These are phyloP conservation scores for Eilema caniola DNA, from an alignment of 2,888 invertebrate genomes.

Conservation along the genomic window DNA sequence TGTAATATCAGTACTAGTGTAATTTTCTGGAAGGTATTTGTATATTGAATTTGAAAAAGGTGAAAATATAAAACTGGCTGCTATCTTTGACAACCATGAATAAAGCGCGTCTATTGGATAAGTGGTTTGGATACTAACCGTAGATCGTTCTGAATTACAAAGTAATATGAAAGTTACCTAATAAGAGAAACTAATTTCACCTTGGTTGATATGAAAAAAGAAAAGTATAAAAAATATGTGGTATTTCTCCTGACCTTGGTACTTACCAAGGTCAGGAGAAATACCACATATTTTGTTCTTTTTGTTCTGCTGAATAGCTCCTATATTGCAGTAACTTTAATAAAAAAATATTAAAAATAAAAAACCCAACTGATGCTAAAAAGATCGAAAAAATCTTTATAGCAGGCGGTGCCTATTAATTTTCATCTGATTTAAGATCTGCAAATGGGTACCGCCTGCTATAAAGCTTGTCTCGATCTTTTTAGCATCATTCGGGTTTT, in stretches of 20 bases:
- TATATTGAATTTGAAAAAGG: neutral
- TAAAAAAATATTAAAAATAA: too few relatives aligned
- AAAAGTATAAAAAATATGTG: too few relatives aligned
- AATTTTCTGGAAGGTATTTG: neutral
- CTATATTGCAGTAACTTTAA: too few relatives aligned
- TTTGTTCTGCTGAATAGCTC: neutral
- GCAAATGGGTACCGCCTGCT: too few relatives aligned
- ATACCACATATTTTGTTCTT: neutral
- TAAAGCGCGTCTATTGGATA: neutral
- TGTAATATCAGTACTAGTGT: neutral
- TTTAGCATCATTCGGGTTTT: too few relatives aligned
- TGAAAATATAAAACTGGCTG: neutral
- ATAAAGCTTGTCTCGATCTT: too few relatives aligned
- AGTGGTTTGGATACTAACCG: neutral
- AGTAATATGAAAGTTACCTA: neutral
- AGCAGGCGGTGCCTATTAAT: too few relatives aligned
- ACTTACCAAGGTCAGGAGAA: neutral
- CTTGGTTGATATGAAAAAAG: neutral
- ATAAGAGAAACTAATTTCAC: slow-evolving; percentile 5
- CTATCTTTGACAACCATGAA: neutral
- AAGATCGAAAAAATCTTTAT: too few relatives aligned
- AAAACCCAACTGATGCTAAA: too few relatives aligned
- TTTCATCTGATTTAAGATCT: too few relatives aligned
- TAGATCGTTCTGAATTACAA: neutral
- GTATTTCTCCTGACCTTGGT: too few relatives aligned